Base-by-base conservation (phyloP, 2,888 invertebrate genomes). In the Hedychridium roseum region DNA sequence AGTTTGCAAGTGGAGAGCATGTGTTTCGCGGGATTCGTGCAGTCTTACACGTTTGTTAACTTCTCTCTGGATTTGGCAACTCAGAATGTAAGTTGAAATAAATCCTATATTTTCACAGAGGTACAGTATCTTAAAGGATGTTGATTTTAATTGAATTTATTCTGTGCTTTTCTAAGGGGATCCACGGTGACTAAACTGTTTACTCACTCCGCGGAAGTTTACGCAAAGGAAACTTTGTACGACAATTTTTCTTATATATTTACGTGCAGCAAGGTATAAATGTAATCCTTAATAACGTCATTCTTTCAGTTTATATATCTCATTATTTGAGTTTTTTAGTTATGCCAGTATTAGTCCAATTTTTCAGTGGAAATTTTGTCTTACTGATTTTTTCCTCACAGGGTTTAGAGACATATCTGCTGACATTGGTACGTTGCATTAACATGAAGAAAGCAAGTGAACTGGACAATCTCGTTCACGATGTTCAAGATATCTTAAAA, bases 1-100 rank as follows among this genome's bases (percentile, higher is more conserved):
- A 48, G 59, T 6, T 18, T 18, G 9, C 27, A 51, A 34, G 21
- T 35, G 36, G 2, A 47, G 14, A 3, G 16, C 38, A 1, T 53
- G 44, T 15, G 52, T 64, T 5, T 26, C 28, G 1, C 71, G 72
- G 1, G 71, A 71, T 42, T 43, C 61, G 0, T 42, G 59, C 7
- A 44, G 70, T 11, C 11, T 57, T n/a, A 41, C 14, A 2, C 64
- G 65, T 3, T 50, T 71, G 16, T 11, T 47, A 1, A 60, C 43
- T 6, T 57, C 57, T 17, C 27, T 72, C 6, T 50, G 61, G 55
- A 43, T 58, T 6, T 70, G 68, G 54, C 60, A 72, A 11, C 42
- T 72, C 14, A 56, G 71, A 51, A 68, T 58, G 71, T 70, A 51
- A 58, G 63, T 26, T n/a, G 1, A 12, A 11, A n/a, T n/a, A n/a